Evolutionary conservation across 2,888 invertebrate species (phyloP).

Genomic region (Melinaea marsaeus): DNA sequence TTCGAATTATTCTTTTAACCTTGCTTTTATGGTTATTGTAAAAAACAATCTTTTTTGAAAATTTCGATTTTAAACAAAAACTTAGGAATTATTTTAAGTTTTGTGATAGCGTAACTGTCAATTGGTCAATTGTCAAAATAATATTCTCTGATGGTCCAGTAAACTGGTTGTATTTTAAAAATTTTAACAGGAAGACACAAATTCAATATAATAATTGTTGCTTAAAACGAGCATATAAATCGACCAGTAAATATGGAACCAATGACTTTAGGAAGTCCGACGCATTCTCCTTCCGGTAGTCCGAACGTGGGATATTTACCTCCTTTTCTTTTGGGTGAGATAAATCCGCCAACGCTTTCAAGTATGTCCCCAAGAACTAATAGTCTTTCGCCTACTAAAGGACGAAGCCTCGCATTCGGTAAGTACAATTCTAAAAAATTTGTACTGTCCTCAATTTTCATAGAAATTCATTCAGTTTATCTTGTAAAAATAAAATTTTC

Average conservation of each 20-base stretch:
- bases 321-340: conserved; percentile 87
- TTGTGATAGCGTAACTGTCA: not conserved
- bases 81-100: not conserved
- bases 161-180: conserved; percentile 9
- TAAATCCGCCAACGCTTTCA: conserved; percentile 72
- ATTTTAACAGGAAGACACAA: not conserved
- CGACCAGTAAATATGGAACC: conserved; percentile 82
- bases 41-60: too few relatives aligned
- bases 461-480: not conserved
- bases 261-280: conserved; percentile 89
- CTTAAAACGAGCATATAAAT: not conserved
- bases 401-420: conserved; percentile 77
- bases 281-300: conserved; percentile 83
- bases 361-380: conserved; percentile 67
- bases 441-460: not conserved
- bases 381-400: conserved; percentile 79
- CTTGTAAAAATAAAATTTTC: not conserved
- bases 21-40: too few relatives aligned
- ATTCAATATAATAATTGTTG: not conserved
- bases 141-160: conserved; percentile 13
- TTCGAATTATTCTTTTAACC: too few relatives aligned
- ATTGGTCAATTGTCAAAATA: conserved; percentile 4
- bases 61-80: too few relatives aligned
- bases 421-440: conserved; percentile 41
- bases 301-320: conserved; percentile 85